Conservation (phyloP, 2,888 invertebrate genomes). For the Tetanocera ferruginea region DNA sequence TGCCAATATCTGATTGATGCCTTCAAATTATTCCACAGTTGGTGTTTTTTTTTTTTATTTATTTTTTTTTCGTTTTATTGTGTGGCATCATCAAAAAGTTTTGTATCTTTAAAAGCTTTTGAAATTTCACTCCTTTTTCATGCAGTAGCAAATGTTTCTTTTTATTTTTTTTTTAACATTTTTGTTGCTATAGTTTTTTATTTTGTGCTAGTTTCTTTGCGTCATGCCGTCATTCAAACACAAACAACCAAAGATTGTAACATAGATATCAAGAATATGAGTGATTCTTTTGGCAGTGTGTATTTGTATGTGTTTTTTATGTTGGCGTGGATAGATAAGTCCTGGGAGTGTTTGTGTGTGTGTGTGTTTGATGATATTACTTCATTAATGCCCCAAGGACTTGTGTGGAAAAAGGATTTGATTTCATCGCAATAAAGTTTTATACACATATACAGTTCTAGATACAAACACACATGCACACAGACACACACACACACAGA, state of each 20-base stretch:
- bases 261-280: constrained; percentile 21
- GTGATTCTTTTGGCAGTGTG: constrained; percentile 43
- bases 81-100: not conserved
- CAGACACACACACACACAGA: not conserved
- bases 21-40: not conserved
- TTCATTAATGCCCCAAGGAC: constrained; percentile 35
- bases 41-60: not conserved
- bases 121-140: too few species aligned
- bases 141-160: too few species aligned
- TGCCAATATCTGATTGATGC: too few species aligned
- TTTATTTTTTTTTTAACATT: too few species aligned
- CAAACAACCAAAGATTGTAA: not conserved
- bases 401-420: constrained; percentile 29
- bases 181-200: too few species aligned
- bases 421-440: constrained; percentile 33
- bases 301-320: constrained; percentile 43
- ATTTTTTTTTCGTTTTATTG: too few species aligned
- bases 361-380: constrained; percentile 9
- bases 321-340: not conserved
- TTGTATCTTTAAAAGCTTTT: too few species aligned
- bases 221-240: too few species aligned
- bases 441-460: not conserved
- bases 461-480: not conserved
- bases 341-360: not conserved
- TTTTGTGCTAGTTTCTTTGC: too few species aligned